Base-by-base conservation (phyloP, 2,888 invertebrate species). In the Hirtodrosophila alboralis region DNA sequence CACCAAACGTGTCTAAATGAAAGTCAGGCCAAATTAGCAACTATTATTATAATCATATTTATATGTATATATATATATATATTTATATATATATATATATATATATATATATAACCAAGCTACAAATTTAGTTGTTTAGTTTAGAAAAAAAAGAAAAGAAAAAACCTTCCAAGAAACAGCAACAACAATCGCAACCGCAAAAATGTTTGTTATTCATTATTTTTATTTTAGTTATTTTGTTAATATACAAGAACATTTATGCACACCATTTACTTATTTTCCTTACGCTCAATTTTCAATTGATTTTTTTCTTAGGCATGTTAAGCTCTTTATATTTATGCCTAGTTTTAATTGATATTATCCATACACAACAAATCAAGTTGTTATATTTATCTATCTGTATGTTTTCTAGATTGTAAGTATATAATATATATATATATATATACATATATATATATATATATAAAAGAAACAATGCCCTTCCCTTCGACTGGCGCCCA, bases 21-120 rank as follows among this genome's bases (percentile, higher is more conserved):
- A 83, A 83, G 84, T 79, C 86, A 79, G 86, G 79, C 79, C 86
- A 85, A 79, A 85, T 84, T 79, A 79, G 80, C 69, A 80, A 85
- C 84, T 85, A 83, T 76, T 71, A 69, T 48, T 38, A 49, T 54
- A 40, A 56, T 53, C 44, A 53, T 49, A 37, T 18, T 48, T 40
- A 51, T 43, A 27, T 43, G 38, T 36, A 45, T 33, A 26, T 14
- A 3, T 14, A 4, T 49, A 28, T 21, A 38, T 18, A n/a, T 16
- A 27, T 31, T 26, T 18, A 28, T 18, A 37, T 27, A 30, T 26
- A 44, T 21, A 31, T 33, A 33, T 23, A 36, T n/a, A 47, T 10
- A 21, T 2, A 21, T 30, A 31, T 44, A 36, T 45, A 43, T 16
- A 41, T 27, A 23, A 28, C 21, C 21, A 34, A 51, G 57, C 59